A percentile compares a stretch with the other conserved stretches of the same genome.
Conservation (phyloP, 2,888 invertebrate species). For the Habroteleia sp. region DNA sequence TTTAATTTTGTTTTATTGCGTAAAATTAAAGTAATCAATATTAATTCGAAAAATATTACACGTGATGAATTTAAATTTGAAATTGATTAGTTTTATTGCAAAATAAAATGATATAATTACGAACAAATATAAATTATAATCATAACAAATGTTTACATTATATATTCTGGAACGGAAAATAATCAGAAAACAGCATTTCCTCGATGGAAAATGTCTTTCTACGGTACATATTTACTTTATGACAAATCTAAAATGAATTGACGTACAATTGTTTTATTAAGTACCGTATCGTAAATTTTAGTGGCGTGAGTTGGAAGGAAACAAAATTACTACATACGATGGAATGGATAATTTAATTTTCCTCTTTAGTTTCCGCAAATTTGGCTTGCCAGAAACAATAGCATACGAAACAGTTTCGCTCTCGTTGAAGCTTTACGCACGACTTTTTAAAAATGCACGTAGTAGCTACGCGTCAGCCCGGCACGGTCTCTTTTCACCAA, state of each 20-base stretch:
- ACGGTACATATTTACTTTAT: slow-evolving; percentile 8
- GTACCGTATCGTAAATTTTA: background rate
- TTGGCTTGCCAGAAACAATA: slow-evolving; percentile 10
- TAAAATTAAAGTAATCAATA: too few species aligned
- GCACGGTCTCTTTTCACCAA: background rate
- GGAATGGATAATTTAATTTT: slow-evolving; percentile 12
- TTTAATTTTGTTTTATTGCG: too few species aligned
- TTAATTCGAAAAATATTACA: too few species aligned
- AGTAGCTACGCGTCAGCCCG: background rate
- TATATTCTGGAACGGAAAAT: too few species aligned
- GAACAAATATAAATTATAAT: too few species aligned
- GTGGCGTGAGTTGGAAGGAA: background rate
- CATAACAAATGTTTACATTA: too few species aligned
- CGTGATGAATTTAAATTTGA: too few species aligned
- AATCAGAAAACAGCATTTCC: too few species aligned
- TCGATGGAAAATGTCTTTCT: background rate
- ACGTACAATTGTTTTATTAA: slow-evolving; percentile 4
- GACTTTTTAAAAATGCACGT: slow-evolving; percentile 1
- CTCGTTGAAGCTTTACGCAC: slow-evolving; percentile 4
- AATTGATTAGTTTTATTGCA: too few species aligned
- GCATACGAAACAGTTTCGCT: background rate
- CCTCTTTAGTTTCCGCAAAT: slow-evolving; percentile 13
- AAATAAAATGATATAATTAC: too few species aligned
- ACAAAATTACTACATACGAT: slow-evolving; percentile 6
- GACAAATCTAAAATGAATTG: slow-evolving; percentile 8